A percentile compares a stretch with the other conserved stretches of the same genome.
Evolutionary conservation across 2,888 invertebrate genomes (phyloP).

Genomic region (Morpho achilles): DNA sequence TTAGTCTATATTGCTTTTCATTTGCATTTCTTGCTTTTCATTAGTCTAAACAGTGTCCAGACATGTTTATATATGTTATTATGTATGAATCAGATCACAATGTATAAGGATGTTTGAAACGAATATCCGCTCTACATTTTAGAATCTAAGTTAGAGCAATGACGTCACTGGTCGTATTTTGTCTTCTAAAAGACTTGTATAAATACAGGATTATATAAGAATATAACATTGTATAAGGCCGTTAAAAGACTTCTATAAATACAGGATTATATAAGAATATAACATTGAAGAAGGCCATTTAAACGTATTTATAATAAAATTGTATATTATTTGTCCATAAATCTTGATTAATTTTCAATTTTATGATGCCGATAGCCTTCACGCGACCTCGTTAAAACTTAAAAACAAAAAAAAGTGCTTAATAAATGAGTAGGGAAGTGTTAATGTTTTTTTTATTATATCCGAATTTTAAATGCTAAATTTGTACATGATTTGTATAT

Average conservation of each 20-base stretch:
- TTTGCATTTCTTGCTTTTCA: no score
- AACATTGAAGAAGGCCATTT: neutral
- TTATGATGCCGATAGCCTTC: conserved; percentile 1
- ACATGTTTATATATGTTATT: no score
- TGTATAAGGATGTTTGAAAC: no score
- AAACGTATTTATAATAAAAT: neutral
- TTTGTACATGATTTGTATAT: no score
- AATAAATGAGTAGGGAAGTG: neutral
- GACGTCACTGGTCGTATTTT: no score
- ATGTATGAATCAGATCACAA: no score
- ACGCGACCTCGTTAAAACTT: neutral
- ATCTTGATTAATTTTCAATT: neutral
- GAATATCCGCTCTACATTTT: neutral
- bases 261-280: no score
- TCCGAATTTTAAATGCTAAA: neutral
- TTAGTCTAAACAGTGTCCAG: no score
- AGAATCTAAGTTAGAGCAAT: neutral
- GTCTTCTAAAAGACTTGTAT: no score
- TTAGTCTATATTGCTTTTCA: no score
- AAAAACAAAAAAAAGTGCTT: neutral
- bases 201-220: no score
- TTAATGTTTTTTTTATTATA: neutral
- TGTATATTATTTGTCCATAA: no score
- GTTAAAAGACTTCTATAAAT: neutral
- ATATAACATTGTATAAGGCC: neutral